Base-by-base conservation (phyloP, 2,888 invertebrate species). In the Oconnorella tubifera region DNA sequence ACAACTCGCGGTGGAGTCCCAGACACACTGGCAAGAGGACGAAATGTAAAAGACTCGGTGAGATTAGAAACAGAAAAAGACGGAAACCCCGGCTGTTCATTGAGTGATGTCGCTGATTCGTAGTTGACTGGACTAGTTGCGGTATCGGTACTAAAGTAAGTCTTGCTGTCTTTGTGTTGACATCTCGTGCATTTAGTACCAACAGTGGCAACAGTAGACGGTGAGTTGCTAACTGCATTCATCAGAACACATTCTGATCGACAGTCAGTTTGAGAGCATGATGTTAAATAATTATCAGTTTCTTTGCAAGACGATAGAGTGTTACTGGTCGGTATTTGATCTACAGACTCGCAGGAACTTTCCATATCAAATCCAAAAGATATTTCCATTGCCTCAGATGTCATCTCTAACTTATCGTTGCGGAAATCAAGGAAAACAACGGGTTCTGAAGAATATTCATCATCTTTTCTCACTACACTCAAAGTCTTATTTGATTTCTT, bases 351-450 rank as follows among this genome's bases (percentile, higher is more conserved):
- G 40, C 40, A 40, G 40, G 10, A 14, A 19, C 19, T 40, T 4
- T 51, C 53, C 25, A 25, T 25, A 25, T 51, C 53, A 51, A 51
- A 51, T 51, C 53, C 53, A 51, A 51, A 51, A 6, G 53, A 51
- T 10, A 51, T 51, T 27, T 51, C 53, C 14, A 51, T 6, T 23
- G 14, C 53, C 25, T 25, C 25, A 19, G 53, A 23, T 51, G 25
- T 19, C 53, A 23, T 51, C 10, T 51, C 53, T 6, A 19, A 25
- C 25, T 51, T 10, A 51, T 25, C 25, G 14, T 27, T 51, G 6
- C 53, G 6, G 23, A 19, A 6, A 25, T 51, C 53, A 6, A 51
- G 25, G 25, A 51, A 51, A 6, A 51, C 53, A 6, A 51, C 53
- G 14, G 53, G 53, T n/a, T 51, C 53, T 23, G 25, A 40, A 19